Evolutionary conservation across 2,113 vertebrate genomes (phyloP).

Genomic region (Caranx melampygus): DNA sequence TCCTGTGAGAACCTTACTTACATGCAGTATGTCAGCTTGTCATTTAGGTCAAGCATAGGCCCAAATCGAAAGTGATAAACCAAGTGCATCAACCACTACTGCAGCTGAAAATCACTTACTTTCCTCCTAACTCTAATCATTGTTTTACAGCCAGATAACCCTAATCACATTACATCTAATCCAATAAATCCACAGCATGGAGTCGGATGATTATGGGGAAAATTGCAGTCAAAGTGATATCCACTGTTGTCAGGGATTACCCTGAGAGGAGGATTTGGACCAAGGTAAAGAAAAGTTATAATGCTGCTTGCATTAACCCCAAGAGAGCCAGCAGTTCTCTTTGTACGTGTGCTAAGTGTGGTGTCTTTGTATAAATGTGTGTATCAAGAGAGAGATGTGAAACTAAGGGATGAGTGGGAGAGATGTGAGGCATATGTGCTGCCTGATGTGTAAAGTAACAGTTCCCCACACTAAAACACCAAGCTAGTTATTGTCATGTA

Average conservation of each 20-base stretch:
- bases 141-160: not conserved
- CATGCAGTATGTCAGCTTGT: not conserved
- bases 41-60: not conserved
- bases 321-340: not conserved
- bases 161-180: slow-evolving; percentile 7
- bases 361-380: not conserved
- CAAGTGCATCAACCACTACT: not conserved
- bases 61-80: slow-evolving; percentile 2
- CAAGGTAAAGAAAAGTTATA: not conserved
- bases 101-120: not conserved
- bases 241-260: not conserved
- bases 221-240: not conserved
- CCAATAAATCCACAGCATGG: not conserved
- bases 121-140: not conserved
- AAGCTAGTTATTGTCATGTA: not conserved
- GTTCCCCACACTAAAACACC: not conserved
- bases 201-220: not conserved
- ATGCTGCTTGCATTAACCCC: not conserved
- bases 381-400: slow-evolving; percentile 26
- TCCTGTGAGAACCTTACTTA: not conserved
- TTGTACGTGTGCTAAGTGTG: not conserved
- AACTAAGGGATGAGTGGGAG: not conserved
- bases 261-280: not conserved
- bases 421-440: not conserved
- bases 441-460: not conserved